Evolutionary conservation across 2,797 vertebrate genomes (phyloP).

Genomic region (Hoplostethus mediterraneus): DNA sequence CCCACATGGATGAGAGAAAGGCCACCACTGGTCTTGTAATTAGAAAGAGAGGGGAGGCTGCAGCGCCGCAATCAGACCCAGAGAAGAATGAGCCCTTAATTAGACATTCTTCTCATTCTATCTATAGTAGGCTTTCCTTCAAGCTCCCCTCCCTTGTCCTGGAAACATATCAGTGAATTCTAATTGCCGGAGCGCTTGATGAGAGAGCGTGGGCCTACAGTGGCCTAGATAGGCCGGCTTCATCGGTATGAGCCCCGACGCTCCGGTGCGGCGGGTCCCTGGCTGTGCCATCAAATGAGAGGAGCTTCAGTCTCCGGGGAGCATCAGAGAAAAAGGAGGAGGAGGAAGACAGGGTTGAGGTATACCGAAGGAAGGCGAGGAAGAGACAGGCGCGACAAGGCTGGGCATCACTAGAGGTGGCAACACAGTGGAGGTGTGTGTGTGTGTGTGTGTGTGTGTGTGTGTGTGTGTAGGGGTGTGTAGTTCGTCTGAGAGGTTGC

Average conservation of each 20-base stretch:
- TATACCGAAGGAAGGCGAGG: slow-evolving; percentile 30
- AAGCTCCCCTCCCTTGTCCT: slow-evolving; percentile 47
- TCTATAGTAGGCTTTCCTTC: slow-evolving; percentile 70
- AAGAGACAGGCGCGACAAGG: slow-evolving; percentile 52
- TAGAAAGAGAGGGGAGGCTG: slow-evolving; percentile 52
- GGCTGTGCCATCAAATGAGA: slow-evolving; percentile 67
- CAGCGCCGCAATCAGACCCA: slow-evolving; percentile 62
- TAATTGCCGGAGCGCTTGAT: slow-evolving; percentile 80
- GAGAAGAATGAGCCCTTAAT: slow-evolving; percentile 80
- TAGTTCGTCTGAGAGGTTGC: slow-evolving; percentile 42
- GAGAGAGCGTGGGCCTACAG: slow-evolving; percentile 55
- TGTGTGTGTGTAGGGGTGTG: no score
- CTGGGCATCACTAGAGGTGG: slow-evolving; percentile 49
- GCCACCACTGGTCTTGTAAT: slow-evolving; percentile 71
- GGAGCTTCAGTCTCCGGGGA: slow-evolving; percentile 50
- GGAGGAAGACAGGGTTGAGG: slow-evolving; percentile 36
- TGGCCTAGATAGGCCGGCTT: slow-evolving; percentile 77
- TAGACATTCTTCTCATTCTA: slow-evolving; percentile 77
- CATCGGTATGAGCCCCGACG: slow-evolving; percentile 64
- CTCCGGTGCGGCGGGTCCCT: slow-evolving; percentile 56
- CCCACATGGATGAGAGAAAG: slow-evolving; percentile 66
- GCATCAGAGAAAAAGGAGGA: slow-evolving; percentile 29
- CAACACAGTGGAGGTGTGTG: background rate
- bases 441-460: no score
- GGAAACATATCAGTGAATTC: slow-evolving; percentile 73